phyloP scores from a whole-genome alignment of 2,113 vertebrate genomes.

The Nothoprocta pentlandii region DNA sequence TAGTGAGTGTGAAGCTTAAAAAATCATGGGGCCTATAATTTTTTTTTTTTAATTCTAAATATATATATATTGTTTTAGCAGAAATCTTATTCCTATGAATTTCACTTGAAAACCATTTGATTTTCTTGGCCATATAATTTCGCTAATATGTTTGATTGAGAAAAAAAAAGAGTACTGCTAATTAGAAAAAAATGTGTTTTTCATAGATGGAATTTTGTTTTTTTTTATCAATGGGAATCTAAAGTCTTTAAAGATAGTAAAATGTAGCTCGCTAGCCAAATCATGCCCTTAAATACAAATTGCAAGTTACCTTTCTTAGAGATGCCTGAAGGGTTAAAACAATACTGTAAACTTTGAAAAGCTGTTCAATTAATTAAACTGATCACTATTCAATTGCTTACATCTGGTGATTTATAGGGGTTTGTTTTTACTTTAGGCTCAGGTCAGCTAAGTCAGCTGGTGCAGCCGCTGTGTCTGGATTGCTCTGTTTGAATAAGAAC shows the following conservation, averaged over 20 bases:
- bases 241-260: neutral
- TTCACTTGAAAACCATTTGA: neutral
- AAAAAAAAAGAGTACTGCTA: neutral
- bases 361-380: conserved; percentile 94
- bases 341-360: conserved; percentile 86
- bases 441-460: conserved; percentile 89
- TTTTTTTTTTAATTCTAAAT: neutral
- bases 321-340: conserved; percentile 72
- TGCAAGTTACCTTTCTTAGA: conserved; percentile 45
- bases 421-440: conserved; percentile 88
- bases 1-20: neutral
- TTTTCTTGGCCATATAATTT: neutral
- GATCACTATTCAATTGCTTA: conserved; percentile 91
- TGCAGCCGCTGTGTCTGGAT: conserved; percentile 91
- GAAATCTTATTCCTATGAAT: neutral
- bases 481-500: conserved; percentile 92
- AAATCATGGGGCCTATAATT: neutral
- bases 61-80: neutral
- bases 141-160: neutral
- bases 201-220: neutral
- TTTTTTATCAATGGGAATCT: neutral
- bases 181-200: neutral
- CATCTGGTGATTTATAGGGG: conserved; percentile 90
- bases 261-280: conserved; percentile 9
- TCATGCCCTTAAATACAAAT: conserved; percentile 22